Conservation (phyloP, 2,888 invertebrate genomes). For the Serripes groenlandicus region DNA sequence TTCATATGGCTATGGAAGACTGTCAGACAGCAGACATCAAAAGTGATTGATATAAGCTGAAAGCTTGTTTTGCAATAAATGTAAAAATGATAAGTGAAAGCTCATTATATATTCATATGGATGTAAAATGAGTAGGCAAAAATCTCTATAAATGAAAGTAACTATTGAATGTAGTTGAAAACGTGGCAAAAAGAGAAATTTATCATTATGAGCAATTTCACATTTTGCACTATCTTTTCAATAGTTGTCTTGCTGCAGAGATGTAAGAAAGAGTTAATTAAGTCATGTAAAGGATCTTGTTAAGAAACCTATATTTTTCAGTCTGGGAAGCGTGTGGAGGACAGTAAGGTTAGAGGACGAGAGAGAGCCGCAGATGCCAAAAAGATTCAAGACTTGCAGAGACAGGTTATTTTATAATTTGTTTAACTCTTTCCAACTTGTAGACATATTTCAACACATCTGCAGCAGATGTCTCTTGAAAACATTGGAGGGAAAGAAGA, state of each 20-base stretch:
- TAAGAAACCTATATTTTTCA: constrained; percentile 57
- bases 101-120: too few relatives aligned
- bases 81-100: too few relatives aligned
- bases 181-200: constrained; percentile 2
- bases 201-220: not conserved
- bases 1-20: too few relatives aligned
- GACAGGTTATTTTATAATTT: constrained; percentile 78
- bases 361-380: constrained; percentile 83
- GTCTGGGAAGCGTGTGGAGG: constrained; percentile 81
- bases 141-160: too few relatives aligned
- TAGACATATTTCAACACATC: too few relatives aligned
- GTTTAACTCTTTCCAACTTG: not conserved
- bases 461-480: too few relatives aligned
- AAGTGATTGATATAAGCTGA: too few relatives aligned
- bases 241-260: not conserved
- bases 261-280: not conserved
- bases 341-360: constrained; percentile 79
- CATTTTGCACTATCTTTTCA: not conserved
- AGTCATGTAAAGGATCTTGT: not conserved
- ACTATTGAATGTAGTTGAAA: too few relatives aligned
- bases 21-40: too few relatives aligned
- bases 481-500: too few relatives aligned
- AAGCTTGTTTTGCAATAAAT: too few relatives aligned
- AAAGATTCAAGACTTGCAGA: constrained; percentile 84
- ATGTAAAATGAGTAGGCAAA: too few relatives aligned